phyloP scores from a whole-genome alignment of 2,888 invertebrate genomes.

The Scrobipalpa atriplicella region DNA sequence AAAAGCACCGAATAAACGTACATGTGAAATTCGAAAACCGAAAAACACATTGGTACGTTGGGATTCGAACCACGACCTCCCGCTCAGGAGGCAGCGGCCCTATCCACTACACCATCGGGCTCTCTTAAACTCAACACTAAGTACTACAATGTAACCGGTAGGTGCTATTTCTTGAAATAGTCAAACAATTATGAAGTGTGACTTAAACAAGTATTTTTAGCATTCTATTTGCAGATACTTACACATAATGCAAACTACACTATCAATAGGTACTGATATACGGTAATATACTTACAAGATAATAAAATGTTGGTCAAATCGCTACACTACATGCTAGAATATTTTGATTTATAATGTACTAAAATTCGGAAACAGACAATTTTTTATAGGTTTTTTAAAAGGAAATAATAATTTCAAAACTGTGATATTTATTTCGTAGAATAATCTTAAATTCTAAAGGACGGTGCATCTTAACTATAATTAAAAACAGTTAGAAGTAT shows the following conservation, averaged over 20 bases:
- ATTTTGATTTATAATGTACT: not conserved
- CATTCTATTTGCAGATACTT: not conserved
- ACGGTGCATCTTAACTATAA: constrained; percentile 6
- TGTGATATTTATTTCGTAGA: not conserved
- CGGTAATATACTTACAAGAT: not conserved
- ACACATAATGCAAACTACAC: not conserved
- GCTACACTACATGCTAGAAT: not conserved
- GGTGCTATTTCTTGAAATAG: not conserved
- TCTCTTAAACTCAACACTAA: too few relatives aligned
- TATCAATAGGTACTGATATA: not conserved
- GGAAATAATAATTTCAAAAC: too few relatives aligned
- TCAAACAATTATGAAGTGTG: not conserved
- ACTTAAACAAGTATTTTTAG: not conserved
- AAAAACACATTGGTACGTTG: too few relatives aligned
- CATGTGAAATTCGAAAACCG: too few relatives aligned
- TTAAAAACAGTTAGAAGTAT: constrained; percentile 7
- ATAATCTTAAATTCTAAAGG: not conserved
- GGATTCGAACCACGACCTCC: too few relatives aligned
- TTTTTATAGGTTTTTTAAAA: not conserved
- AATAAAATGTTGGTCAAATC: constrained; percentile 10
- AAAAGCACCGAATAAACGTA: too few relatives aligned
- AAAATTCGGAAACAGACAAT: constrained; percentile 14
- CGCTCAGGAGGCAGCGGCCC: too few relatives aligned
- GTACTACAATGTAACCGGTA: too few relatives aligned
- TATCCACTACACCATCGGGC: too few relatives aligned